Evolutionary conservation across 2,797 vertebrate genomes (phyloP).

Genomic region (Philypnodon macrostomus): DNA sequence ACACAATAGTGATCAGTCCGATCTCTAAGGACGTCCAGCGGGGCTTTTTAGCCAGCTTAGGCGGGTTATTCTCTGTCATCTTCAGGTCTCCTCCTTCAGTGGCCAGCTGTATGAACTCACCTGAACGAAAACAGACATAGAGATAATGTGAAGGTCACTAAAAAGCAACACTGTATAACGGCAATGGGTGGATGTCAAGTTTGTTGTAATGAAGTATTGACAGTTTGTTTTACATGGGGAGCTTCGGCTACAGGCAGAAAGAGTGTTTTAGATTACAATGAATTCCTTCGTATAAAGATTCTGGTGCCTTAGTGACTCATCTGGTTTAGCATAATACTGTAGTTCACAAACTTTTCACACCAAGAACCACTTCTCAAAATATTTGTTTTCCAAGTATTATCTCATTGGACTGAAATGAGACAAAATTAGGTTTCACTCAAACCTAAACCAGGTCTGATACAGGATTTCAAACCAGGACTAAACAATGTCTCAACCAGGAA

Average conservation of each 20-base stretch:
- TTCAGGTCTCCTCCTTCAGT: slow-evolving; percentile 88
- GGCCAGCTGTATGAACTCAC: slow-evolving; percentile 85
- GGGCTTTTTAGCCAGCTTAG: slow-evolving; percentile 85
- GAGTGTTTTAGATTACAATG: too few relatives aligned
- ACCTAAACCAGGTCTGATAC: too few relatives aligned
- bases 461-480: too few relatives aligned
- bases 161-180: neutral
- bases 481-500: too few relatives aligned
- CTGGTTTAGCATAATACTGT: neutral
- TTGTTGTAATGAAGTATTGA: slow-evolving; percentile 7
- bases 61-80: slow-evolving; percentile 87
- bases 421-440: too few relatives aligned
- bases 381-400: neutral
- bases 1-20: slow-evolving; percentile 81
- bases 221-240: slow-evolving; percentile 5
- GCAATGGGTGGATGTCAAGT: neutral
- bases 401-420: too few relatives aligned
- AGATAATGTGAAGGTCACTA: slow-evolving; percentile 4
- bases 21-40: slow-evolving; percentile 88
- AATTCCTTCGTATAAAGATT: neutral
- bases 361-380: neutral
- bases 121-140: slow-evolving; percentile 55
- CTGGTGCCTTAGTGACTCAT: neutral
- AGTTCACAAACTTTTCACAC: neutral
- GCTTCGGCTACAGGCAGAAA: neutral